Conservation (phyloP, 2,113 vertebrate species). For the Cygnus atratus region DNA sequence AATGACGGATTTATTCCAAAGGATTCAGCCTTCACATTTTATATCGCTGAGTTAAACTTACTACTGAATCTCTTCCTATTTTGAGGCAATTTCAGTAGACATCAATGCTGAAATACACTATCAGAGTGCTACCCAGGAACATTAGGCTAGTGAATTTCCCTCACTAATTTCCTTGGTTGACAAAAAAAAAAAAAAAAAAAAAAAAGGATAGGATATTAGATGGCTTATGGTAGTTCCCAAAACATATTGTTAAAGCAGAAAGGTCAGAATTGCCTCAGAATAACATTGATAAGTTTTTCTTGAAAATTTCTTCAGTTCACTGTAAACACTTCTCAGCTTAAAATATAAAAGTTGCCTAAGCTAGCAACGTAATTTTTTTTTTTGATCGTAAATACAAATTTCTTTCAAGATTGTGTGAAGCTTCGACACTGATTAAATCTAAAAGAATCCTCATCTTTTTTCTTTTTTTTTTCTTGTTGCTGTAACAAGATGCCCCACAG, state of each 20-base stretch:
- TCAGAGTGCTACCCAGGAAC: not conserved
- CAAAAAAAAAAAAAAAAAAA: not conserved
- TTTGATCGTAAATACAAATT: not conserved
- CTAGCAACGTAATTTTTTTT: not conserved
- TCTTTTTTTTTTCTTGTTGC: not conserved
- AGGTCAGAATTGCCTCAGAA: not conserved
- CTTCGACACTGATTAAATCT: not conserved
- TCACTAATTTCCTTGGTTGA: not conserved
- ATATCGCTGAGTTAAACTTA: not conserved
- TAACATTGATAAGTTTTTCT: not conserved
- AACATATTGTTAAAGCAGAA: not conserved
- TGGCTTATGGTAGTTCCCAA: not conserved
- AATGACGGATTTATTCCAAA: not conserved
- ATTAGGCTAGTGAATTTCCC: not conserved
- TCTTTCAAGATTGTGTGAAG: not conserved
- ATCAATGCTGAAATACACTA: not conserved
- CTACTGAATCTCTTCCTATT: not conserved
- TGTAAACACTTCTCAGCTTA: not conserved
- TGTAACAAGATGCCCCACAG: not conserved
- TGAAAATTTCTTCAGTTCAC: not conserved
- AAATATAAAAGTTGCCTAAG: not conserved
- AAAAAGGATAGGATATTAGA: not conserved
- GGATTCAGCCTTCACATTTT: not conserved
- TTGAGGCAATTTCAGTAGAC: not conserved
- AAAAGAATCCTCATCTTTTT: not conserved